Evolutionary conservation across 37 sponge, comb jelly and placozoan species (phyloP), one percentile per base, ranked within the genome.

Genomic region (Chondrilla cf. caribensis): DNA sequence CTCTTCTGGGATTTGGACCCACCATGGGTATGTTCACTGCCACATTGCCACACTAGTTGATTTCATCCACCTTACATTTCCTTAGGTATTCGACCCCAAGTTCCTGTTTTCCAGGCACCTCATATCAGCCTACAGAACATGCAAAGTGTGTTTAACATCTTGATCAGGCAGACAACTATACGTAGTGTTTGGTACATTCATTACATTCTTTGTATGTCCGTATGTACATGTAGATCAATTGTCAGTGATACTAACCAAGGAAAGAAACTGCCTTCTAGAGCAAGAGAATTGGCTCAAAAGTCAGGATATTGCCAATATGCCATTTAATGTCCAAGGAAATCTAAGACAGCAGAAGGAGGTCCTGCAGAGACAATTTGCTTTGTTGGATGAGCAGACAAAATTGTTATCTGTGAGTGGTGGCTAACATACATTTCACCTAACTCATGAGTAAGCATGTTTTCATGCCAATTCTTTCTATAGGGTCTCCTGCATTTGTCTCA

Each of bases 351-450:
- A 84, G 54, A 86, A 70, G 26, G 71, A 70, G 0, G 11, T 60
- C 21, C 28, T 90, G 3, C 65, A 32, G 44, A 58, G 75, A 7
- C 87, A 81, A 79, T 80, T 72, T 33, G 65, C 36, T 14, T 87
- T 90, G 3, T 33, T 67, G 68, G 68, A 67, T 3, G 68, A 67
- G 17, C 68, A 67, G 4, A 67, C 35, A 28, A 67, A 17, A 29
- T 1, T 33, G 7, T 33, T 67, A 33, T 8, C 68, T 6, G 68
- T 67, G 68, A 31, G 68, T 67, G 0, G 2, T 29, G 68, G 68
- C 33, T 33, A 2, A 6, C 32, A 6, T 3, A 31, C 32, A 8
- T n/a, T 33, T n/a, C 2, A 33, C 64, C 29, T 26, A 62, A 67
- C 17, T 33, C 17, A 4, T 18, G 0, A 18, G 6, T 26, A 9